Conservation (phyloP, 2,888 invertebrate genomes). For the Plagiodera versicolora region DNA sequence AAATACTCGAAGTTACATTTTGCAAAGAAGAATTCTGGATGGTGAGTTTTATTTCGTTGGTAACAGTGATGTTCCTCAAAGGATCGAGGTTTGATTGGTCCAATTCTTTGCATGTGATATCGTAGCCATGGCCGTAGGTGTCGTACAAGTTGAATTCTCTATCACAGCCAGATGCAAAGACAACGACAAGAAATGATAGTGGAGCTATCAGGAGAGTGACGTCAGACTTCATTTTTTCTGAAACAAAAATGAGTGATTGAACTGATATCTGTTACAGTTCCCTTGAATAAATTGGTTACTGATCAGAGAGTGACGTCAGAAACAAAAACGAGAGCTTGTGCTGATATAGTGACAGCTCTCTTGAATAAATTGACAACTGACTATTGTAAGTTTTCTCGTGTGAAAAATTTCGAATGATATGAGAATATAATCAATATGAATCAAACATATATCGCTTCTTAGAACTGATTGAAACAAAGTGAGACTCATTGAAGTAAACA, state of each 20-base stretch:
- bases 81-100: slow-evolving; percentile 38
- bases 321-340: too few relatives aligned
- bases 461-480: too few relatives aligned
- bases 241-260: neutral
- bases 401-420: too few relatives aligned
- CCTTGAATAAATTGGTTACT: too few relatives aligned
- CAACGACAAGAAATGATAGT: neutral
- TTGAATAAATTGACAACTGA: too few relatives aligned
- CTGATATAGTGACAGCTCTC: too few relatives aligned
- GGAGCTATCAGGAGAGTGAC: neutral
- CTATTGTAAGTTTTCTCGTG: too few relatives aligned
- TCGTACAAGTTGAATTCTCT: slow-evolving; percentile 48
- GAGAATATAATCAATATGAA: too few relatives aligned
- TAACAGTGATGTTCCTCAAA: slow-evolving; percentile 43
- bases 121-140: slow-evolving; percentile 45
- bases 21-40: slow-evolving; percentile 44
- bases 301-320: too few relatives aligned
- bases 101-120: slow-evolving; percentile 45
- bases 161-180: slow-evolving; percentile 33
- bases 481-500: too few relatives aligned
- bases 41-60: slow-evolving; percentile 46
- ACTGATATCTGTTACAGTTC: too few relatives aligned
- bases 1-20: slow-evolving; percentile 36
- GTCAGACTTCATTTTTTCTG: neutral
- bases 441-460: too few relatives aligned